Base-by-base conservation (phyloP, 2,113 vertebrate genomes). In the Phoxinus phoxinus region DNA sequence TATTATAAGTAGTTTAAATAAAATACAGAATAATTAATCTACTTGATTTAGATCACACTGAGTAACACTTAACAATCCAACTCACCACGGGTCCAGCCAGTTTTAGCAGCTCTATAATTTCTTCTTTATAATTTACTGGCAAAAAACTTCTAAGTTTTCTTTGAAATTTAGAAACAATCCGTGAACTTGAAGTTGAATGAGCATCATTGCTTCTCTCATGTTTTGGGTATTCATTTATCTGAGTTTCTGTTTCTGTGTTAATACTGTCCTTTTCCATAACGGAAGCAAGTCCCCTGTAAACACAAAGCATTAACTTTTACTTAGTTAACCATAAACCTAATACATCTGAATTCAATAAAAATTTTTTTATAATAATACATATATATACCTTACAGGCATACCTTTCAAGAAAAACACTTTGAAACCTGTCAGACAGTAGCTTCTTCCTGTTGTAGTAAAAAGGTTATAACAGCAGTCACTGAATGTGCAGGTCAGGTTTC, bases 11-110 rank as follows among this genome's bases (percentile, higher is more conserved):
- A 53, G 5, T 53, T 17, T 21, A 21, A 53, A 53, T 53, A 53
- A 61, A 61, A 61, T 25, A 25, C n/a, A n/a, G 19, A 59, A n/a
- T n/a, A 59, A 21, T 74, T 58, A 3, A 59, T 15, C 17, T 74
- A 8, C 2, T 21, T 56, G 19, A 0, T 67, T 63, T 72, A 84
- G 8, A 37, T 27, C 15, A 44, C 5, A 73, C 69, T 41, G 8
- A 79, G 27, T 32, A 86, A 82, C 80, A 65, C 27, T 86, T 19
- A 53, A 6, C n/a, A n/a, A n/a, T n/a, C n/a, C n/a, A 27, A n/a
- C 3, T 93, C 88, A 95, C 93, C 92, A 93, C 87, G 1, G 93
- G 93, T 85, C 90, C 93, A 0, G 90, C 86, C 79, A 95, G 88
- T 90, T 92, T 94, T 19, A 93, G 72, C 65, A 93, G 10, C 72